phyloP scores from a whole-genome alignment of 1,140 invertebrate species.

The Plectrocnemia conspersa region DNA sequence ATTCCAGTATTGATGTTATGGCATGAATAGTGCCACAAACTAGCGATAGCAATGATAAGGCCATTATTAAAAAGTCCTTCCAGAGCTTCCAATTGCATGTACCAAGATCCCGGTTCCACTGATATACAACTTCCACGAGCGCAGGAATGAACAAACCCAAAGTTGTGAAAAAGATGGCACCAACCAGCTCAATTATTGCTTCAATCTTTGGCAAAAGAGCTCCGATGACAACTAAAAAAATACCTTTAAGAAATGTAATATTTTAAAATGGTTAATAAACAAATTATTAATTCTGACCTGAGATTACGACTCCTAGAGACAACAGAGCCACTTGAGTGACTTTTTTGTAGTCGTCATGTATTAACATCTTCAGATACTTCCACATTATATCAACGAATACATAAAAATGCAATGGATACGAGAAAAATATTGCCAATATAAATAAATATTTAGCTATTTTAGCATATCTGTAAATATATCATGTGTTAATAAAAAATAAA shows the following conservation, averaged over 20 bases:
- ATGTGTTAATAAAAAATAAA: no score
- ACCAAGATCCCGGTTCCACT: conserved; percentile 60
- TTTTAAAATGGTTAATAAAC: background rate
- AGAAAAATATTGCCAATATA: conserved; percentile 72
- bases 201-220: conserved; percentile 74
- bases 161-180: conserved; percentile 79
- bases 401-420: conserved; percentile 83
- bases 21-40: conserved; percentile 54
- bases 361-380: conserved; percentile 44
- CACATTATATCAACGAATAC: conserved; percentile 69
- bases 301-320: background rate
- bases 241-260: conserved; percentile 2
- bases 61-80: conserved; percentile 60
- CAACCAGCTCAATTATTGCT: conserved; percentile 84
- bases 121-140: conserved; percentile 69
- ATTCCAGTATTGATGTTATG: conserved; percentile 40
- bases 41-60: conserved; percentile 60
- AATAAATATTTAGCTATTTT: conserved; percentile 71
- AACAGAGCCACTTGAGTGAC: background rate
- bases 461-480: conserved; percentile 52
- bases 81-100: conserved; percentile 59
- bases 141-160: conserved; percentile 81
- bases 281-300: conserved; percentile 10
- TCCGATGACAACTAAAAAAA: conserved; percentile 66
- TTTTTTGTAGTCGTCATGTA: background rate